These are phyloP conservation scores for Podabrus alpinus DNA, from an alignment of 2,888 invertebrate genomes.

Conservation along the genomic window DNA sequence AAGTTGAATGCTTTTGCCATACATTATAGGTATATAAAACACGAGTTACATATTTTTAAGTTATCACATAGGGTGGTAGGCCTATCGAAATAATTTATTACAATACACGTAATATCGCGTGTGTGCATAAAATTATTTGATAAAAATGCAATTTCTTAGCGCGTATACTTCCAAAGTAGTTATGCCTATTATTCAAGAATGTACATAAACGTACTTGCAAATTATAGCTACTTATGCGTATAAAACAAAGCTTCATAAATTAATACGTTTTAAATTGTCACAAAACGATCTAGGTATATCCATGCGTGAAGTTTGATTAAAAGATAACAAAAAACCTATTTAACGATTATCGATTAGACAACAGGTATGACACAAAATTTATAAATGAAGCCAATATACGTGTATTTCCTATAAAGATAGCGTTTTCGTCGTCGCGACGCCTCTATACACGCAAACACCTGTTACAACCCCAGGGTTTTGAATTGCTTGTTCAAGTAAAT, in stretches of 20 bases:
- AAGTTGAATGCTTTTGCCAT: neutral
- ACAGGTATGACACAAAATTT: neutral
- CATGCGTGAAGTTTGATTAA: neutral
- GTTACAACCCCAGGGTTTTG: slow-evolving; percentile 5
- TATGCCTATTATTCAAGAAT: neutral
- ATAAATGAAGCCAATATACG: neutral
- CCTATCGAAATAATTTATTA: neutral
- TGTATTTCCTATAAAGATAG: neutral
- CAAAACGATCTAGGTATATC: neutral
- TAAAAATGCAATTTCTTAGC: slow-evolving; percentile 1
- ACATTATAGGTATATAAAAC: neutral
- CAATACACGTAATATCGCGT: slow-evolving; percentile 16
- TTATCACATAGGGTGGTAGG: neutral
- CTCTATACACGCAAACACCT: slow-evolving; percentile 14
- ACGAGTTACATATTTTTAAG: neutral
- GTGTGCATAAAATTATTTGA: slow-evolving; percentile 5
- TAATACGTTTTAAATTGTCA: neutral
- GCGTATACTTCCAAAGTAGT: neutral
- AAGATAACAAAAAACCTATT: neutral
- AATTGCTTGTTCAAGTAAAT: neutral
- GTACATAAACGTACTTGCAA: too few species aligned
- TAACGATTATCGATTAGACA: neutral
- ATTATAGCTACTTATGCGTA: too few species aligned
- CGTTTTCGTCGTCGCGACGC: neutral
- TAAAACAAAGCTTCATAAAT: neutral